phyloP scores from a whole-genome alignment of 2,888 invertebrate species.

The Platycheirus rosarum region DNA sequence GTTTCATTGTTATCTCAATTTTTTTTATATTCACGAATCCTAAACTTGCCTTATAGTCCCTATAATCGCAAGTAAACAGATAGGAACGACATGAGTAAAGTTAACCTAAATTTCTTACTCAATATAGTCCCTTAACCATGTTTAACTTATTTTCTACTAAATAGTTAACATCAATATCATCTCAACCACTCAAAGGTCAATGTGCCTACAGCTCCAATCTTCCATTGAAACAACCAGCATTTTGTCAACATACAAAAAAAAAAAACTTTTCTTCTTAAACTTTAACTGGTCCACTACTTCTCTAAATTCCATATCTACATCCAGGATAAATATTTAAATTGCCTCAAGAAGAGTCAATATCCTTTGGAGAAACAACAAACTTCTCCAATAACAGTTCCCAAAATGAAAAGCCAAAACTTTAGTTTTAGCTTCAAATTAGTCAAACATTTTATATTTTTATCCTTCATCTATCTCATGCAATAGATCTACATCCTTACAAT shows the following conservation, averaged over 20 bases:
- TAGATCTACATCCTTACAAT: conserved; percentile 10
- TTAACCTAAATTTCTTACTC: too few relatives aligned
- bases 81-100: too few relatives aligned
- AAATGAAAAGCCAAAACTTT: conserved; percentile 11
- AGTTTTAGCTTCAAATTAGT: conserved; percentile 9
- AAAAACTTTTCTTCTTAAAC: conserved; percentile 11
- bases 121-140: too few relatives aligned
- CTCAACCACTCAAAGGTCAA: too few relatives aligned
- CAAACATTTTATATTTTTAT: neutral
- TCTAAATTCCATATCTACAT: neutral
- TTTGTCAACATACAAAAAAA: conserved; percentile 5
- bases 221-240: too few relatives aligned
- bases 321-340: conserved; percentile 4
- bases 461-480: neutral
- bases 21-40: too few relatives aligned
- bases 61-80: too few relatives aligned
- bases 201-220: too few relatives aligned
- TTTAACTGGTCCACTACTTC: conserved; percentile 8
- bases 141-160: too few relatives aligned
- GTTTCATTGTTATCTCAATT: too few relatives aligned
- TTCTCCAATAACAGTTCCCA: conserved; percentile 12
- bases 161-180: too few relatives aligned
- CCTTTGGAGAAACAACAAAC: conserved; percentile 4
- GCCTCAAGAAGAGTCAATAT: conserved; percentile 16
- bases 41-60: too few relatives aligned